phyloP scores from a whole-genome alignment of 2,113 vertebrate species.

The Notothenia coriiceps region DNA sequence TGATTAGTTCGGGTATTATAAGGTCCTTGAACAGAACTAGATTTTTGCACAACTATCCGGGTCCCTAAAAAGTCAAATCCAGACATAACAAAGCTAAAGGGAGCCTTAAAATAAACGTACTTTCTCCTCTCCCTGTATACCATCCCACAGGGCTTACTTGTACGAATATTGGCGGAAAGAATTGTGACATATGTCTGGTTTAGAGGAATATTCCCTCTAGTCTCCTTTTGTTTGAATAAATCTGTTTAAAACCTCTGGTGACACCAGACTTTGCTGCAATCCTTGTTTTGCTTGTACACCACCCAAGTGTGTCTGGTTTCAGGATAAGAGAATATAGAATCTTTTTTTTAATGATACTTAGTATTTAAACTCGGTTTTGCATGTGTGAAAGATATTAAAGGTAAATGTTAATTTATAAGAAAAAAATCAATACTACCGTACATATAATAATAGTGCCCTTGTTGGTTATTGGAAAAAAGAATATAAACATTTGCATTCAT shows the following conservation, averaged over 20 bases:
- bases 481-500: conserved; percentile 6
- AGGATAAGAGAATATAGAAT: conserved; percentile 34
- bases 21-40: conserved; percentile 22
- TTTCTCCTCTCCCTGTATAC: conserved; percentile 26
- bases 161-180: conserved; percentile 71
- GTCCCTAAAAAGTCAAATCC: conserved; percentile 59
- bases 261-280: conserved; percentile 40
- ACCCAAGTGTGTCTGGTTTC: conserved; percentile 23
- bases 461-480: not conserved
- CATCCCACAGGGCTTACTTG: conserved; percentile 55
- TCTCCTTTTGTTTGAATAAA: conserved; percentile 68
- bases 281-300: conserved; percentile 29
- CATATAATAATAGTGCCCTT: too few relatives aligned
- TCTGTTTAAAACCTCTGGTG: conserved; percentile 53
- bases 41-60: conserved; percentile 33
- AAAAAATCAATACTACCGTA: conserved; percentile 26
- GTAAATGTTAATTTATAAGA: conserved; percentile 62
- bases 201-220: conserved; percentile 52
- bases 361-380: conserved; percentile 69
- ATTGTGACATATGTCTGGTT: conserved; percentile 69
- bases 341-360: conserved; percentile 24
- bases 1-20: conserved; percentile 20
- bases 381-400: conserved; percentile 67
- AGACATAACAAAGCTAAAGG: conserved; percentile 59
- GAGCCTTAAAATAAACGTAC: conserved; percentile 67